Base-by-base conservation (phyloP, 2,113 vertebrate genomes). In the Numenius arquata region DNA sequence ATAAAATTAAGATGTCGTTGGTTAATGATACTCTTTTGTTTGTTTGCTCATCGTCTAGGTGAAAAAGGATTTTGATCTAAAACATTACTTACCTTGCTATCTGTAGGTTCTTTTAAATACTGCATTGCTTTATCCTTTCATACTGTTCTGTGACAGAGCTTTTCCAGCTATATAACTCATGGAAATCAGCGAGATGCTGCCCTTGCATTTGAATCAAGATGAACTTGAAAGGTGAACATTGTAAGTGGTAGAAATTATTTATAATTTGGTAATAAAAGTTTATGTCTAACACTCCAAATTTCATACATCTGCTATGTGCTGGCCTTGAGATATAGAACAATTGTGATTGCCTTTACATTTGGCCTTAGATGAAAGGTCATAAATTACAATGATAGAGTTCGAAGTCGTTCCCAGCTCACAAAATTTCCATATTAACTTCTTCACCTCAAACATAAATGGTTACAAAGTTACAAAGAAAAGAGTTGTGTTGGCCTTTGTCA, bases 251-350 rank as follows among this genome's bases (percentile, higher is more conserved):
- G 98, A 98, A 98, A 98, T 98, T 98, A 98, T 98, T 98, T 98
- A 98, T 98, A 98, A 98, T 98, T 98, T 98, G 95, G 98, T 97
- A 97, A 98, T 98, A 98, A 98, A 98, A 98, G 97, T 98, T 98
- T 98, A 98, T 98, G 97, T 98, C 97, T 97, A 96, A 98, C 96
- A 95, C 93, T 98, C 97, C 97, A 97, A 91, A 98, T 98, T 98
- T 98, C 98, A 97, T 95, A 97, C 97, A 97, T 98, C 97, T 98
- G 97, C 96, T 97, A 17, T 97, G 95, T 93, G 97, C 98, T 92
- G 96, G 98, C 97, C 95, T 98, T 98, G 98, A 98, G 97, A 98
- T 98, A 97, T 61, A 95, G 98, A 98, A 98, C 98, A 97, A 97
- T 97, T 96, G 98, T 94, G 97, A 97, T 97, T 98, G 97, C 97